Evolutionary conservation across 2,888 invertebrate species (phyloP).

Genomic region (Resseliella maxima): DNA sequence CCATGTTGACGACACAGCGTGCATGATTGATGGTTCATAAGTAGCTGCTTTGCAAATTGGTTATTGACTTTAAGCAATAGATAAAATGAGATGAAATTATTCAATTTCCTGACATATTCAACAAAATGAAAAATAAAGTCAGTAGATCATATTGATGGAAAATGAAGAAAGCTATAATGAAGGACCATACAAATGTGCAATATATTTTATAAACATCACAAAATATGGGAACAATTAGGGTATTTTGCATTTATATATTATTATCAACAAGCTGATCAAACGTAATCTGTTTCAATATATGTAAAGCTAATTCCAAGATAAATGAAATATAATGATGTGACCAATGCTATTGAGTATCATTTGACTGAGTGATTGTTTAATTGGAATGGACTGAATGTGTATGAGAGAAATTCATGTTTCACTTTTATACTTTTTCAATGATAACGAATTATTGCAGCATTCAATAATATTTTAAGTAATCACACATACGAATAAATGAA

Average conservation of each 20-base stretch:
- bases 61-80: neutral
- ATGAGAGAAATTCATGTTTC: conserved; percentile 13
- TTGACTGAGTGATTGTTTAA: neutral
- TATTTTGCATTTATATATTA: too few species aligned
- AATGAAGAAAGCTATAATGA: neutral
- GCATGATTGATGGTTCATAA: neutral
- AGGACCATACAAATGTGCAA: neutral
- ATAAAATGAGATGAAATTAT: neutral
- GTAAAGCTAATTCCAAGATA: too few species aligned
- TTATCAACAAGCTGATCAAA: too few species aligned
- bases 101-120: neutral
- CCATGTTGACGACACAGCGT: neutral
- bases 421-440: too few species aligned
- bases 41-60: neutral
- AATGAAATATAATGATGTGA: too few species aligned
- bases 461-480: too few species aligned
- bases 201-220: neutral
- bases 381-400: neutral
- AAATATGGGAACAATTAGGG: neutral
- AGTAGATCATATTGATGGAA: neutral
- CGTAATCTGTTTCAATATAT: too few species aligned
- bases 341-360: too few species aligned
- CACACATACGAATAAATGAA: neutral
- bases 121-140: neutral
- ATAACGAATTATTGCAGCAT: conserved; percentile 30